A percentile compares a stretch with the other conserved stretches of the same genome.
Evolutionary conservation across 2,797 vertebrate species (phyloP).

Genomic region (Characodon lateralis): DNA sequence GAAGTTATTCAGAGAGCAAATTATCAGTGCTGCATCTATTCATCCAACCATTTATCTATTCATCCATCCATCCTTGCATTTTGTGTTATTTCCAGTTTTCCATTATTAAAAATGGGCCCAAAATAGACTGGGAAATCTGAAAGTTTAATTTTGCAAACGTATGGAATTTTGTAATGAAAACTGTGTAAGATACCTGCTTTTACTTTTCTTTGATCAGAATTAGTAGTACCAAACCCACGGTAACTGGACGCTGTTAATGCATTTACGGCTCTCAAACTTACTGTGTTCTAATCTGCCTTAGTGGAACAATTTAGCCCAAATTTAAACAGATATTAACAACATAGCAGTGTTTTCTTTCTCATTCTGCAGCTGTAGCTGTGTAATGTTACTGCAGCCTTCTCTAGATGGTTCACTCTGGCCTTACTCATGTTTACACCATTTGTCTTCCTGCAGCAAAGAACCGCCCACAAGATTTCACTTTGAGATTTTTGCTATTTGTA

Average conservation of each 20-base stretch:
- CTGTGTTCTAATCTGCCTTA: background rate
- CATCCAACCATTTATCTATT: background rate
- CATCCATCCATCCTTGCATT: no score
- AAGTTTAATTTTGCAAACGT: background rate
- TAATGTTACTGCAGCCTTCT: background rate
- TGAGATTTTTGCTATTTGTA: background rate
- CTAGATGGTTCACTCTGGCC: background rate
- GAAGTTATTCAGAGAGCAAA: background rate
- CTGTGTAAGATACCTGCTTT: background rate
- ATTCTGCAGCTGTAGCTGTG: background rate
- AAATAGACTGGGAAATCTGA: background rate
- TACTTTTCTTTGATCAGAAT: background rate
- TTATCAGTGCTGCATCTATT: background rate
- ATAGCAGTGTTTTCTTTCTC: background rate
- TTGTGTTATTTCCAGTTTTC: no score
- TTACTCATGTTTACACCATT: conserved; percentile 1
- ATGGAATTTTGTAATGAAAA: background rate
- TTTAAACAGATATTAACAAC: background rate
- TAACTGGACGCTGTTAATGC: background rate
- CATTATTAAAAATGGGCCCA: background rate
- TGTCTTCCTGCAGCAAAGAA: background rate
- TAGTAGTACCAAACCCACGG: background rate
- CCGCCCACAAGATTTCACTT: background rate
- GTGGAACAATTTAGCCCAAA: background rate
- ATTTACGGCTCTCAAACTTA: background rate